These are phyloP conservation scores for Dynastes tityus DNA, from an alignment of 2,888 invertebrate genomes.

Conservation along the genomic window DNA sequence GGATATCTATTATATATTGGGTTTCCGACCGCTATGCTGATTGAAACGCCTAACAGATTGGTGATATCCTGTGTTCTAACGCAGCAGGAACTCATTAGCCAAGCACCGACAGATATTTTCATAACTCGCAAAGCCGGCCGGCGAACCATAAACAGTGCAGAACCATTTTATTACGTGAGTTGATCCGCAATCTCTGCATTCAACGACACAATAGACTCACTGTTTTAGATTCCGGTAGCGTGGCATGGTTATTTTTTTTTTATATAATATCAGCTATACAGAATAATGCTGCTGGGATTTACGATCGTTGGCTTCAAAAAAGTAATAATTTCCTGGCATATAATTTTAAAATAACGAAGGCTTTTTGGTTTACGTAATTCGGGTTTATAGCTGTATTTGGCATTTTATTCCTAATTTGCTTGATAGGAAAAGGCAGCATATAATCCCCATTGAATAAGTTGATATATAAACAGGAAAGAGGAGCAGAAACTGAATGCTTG, in stretches of 20 bases:
- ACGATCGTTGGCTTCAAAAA: neutral
- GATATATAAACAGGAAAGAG: too few species aligned
- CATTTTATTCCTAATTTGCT: too few species aligned
- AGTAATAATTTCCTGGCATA: neutral
- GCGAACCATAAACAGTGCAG: conserved; percentile 6
- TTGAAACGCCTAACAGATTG: conserved; percentile 13
- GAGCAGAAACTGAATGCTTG: too few species aligned
- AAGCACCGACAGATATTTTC: neutral
- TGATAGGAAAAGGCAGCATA: too few species aligned
- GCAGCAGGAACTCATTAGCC: conserved; percentile 11
- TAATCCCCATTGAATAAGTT: too few species aligned
- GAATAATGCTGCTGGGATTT: neutral
- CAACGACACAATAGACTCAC: conserved; percentile 1
- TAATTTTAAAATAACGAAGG: neutral
- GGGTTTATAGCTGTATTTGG: too few species aligned
- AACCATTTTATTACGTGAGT: conserved; percentile 8
- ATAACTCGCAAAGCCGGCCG: neutral
- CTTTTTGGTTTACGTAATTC: neutral
- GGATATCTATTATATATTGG: neutral
- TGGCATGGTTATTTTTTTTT: neutral
- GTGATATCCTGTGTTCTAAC: neutral
- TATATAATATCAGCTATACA: neutral
- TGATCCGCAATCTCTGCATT: neutral
- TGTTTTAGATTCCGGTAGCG: neutral
- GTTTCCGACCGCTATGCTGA: neutral